Evolutionary conservation across 1,140 invertebrate species (phyloP), one percentile per base, ranked within the genome.

Genomic region (Danaus melanippus): DNA sequence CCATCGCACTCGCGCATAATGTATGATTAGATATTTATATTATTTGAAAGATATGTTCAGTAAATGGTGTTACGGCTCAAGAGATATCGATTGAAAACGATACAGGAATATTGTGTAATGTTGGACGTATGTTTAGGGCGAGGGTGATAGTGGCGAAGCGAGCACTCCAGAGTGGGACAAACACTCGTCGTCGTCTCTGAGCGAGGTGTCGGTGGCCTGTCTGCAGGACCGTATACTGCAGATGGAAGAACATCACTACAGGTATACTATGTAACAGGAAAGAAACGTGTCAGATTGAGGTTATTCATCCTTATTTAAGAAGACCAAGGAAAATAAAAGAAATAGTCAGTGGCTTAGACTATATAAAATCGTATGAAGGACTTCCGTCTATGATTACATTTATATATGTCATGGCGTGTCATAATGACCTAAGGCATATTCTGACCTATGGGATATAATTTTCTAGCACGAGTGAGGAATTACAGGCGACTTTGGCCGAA

Each of bases 401-500:
- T 32, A 32, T 32, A 4, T 8, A 32, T 7, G 5, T 7, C 7
- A 7, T 32, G 6, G 21, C 6, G 7, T 32, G 21, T 32, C 21
- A 32, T 7, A 32, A 32, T 32, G 2, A 4, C 0, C 2, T 32
- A 32, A 32, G 21, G 21, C 21, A 32, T 32, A 32, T 32, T 32
- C 21, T 32, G 21, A 32, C 21, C 66, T 62, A 56, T 5, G 39
- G 8, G 0, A 48, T 47, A 39, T 40, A 21, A 39, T 45, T 45
- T 50, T 65, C 9, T 65, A 88, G 87, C 56, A 98, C 96, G n/a
- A 97, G 95, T 76, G 96, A 98, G 86, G 97, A 98, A 84, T 88
- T 98, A 0, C 96, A 98, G 87, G 97, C 96, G 0, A 98, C 96
- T 0, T 88, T 98, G 44, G 96, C 97, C 67, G 96, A 98, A 85